These are phyloP conservation scores for Brachyptera putata DNA, from an alignment of 2,888 invertebrate genomes.

Conservation along the genomic window DNA sequence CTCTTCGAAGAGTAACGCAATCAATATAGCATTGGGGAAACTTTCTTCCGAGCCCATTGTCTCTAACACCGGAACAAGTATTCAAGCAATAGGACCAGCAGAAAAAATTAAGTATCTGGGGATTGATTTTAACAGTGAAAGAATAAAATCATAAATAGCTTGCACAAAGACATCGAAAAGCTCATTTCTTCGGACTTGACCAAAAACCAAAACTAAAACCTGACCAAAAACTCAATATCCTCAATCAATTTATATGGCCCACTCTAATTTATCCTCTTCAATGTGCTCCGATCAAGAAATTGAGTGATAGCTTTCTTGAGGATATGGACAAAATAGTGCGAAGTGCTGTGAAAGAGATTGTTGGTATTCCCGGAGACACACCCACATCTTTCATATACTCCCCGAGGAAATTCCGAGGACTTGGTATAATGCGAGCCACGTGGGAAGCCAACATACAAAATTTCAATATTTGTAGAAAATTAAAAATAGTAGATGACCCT, in stretches of 20 bases:
- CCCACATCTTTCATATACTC: not conserved
- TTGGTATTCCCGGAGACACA: not conserved
- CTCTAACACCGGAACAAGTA: not conserved
- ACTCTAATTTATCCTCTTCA: not conserved
- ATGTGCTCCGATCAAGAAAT: not conserved
- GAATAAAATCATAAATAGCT: not conserved
- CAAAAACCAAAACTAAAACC: too few species aligned
- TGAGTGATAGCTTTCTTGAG: not conserved
- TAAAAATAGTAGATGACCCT: not conserved
- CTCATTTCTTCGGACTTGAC: not conserved
- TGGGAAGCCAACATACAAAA: conserved; percentile 9
- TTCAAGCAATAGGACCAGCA: not conserved
- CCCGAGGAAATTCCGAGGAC: not conserved
- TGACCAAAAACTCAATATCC: conserved; percentile 11
- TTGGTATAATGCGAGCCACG: not conserved
- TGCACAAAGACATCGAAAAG: not conserved
- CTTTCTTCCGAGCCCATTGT: not conserved
- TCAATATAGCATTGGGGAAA: not conserved
- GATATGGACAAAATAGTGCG: conserved; percentile 2
- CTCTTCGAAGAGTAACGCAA: not conserved
- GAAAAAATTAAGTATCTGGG: not conserved
- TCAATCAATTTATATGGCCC: conserved; percentile 8
- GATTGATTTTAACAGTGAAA: conserved; percentile 3
- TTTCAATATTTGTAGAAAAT: conserved; percentile 5
- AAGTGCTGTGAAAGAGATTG: conserved; percentile 1